phyloP scores from a whole-genome alignment of 1,140 invertebrate species.

The Drosophila mauritiana region DNA sequence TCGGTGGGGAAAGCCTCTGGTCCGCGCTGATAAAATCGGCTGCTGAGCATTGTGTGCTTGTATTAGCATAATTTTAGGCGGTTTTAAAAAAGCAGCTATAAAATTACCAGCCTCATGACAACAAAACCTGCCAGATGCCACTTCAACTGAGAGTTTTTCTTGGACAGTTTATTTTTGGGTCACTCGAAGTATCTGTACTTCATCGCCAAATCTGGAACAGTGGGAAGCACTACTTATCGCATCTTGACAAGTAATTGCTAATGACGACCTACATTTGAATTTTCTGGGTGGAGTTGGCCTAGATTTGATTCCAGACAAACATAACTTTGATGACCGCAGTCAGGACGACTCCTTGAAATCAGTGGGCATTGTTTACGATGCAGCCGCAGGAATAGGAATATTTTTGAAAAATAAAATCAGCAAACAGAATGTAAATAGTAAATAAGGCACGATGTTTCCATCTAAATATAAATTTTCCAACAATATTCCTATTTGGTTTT shows the following conservation, averaged over 20 bases:
- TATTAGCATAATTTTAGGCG: slow-evolving; percentile 47
- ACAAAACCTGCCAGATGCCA: background rate
- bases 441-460: too few species aligned
- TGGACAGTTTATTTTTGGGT: slow-evolving; percentile 18
- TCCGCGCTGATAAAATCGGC: slow-evolving; percentile 23
- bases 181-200: slow-evolving; percentile 2
- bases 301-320: slow-evolving; percentile 25
- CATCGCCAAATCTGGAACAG: background rate
- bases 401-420: background rate
- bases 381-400: background rate
- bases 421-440: too few species aligned
- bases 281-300: background rate
- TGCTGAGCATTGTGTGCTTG: slow-evolving; percentile 10
- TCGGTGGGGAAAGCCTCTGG: slow-evolving; percentile 5
- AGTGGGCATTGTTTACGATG: background rate
- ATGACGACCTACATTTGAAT: slow-evolving; percentile 25
- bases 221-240: slow-evolving; percentile 22
- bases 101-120: slow-evolving; percentile 12
- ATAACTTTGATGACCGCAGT: slow-evolving; percentile 6
- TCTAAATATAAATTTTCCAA: too few species aligned
- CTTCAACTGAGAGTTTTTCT: slow-evolving; percentile 9
- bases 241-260: slow-evolving; percentile 23
- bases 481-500: too few species aligned
- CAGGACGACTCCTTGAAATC: slow-evolving; percentile 5
- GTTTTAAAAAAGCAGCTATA: slow-evolving; percentile 38